A percentile compares a stretch with the other conserved stretches of the same genome.
These are phyloP conservation scores for Lamprologus sp. DNA, from an alignment of 2,113 vertebrate genomes.

Conservation along the genomic window DNA sequence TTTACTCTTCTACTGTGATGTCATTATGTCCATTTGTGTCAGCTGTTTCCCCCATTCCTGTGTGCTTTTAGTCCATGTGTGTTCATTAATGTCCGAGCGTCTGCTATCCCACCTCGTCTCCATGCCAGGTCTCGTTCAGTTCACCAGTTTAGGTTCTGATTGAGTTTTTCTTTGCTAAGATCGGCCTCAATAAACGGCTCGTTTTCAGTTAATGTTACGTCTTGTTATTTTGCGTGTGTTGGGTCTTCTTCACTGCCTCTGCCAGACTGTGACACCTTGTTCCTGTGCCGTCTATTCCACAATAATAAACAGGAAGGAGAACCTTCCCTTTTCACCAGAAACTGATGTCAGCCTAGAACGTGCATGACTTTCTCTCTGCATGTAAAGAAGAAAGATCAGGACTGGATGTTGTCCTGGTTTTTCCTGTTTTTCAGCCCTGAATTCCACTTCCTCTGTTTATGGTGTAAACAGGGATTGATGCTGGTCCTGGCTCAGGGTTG, in stretches of 20 bases:
- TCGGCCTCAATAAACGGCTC: background rate
- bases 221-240: background rate
- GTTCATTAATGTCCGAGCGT: background rate
- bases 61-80: background rate
- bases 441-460: background rate
- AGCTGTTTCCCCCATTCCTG: background rate
- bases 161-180: no score
- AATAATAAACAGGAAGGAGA: background rate
- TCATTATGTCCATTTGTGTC: background rate
- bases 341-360: background rate
- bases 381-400: background rate
- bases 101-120: background rate
- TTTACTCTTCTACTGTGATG: background rate
- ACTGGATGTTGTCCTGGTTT: background rate
- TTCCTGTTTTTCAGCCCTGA: background rate
- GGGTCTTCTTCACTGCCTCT: background rate
- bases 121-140: background rate
- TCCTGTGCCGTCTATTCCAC: background rate
- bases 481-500: background rate
- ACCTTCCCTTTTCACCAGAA: background rate
- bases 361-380: background rate
- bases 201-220: rapidly evolving
- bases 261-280: background rate
- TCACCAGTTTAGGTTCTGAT: background rate
- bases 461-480: background rate